Base-by-base conservation (phyloP, 2,888 invertebrate genomes). In the Thyatira batis region DNA sequence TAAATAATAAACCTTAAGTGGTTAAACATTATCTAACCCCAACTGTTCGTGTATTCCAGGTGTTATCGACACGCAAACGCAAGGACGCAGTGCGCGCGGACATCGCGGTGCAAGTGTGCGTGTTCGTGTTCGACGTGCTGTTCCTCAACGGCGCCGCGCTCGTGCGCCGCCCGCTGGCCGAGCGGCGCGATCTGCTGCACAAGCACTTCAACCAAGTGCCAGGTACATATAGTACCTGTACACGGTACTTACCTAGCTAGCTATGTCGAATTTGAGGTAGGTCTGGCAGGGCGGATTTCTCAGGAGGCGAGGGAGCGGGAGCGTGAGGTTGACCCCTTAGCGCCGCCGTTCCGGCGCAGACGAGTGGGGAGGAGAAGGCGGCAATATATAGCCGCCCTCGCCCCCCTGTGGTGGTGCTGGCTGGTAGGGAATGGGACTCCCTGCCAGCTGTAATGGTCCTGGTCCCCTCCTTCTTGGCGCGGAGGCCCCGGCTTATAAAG, bases 51-150 rank as follows among this genome's bases (percentile, higher is more conserved):
- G 0, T 66, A n/a, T n/a, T n/a, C n/a, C n/a, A 92, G 92, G 93
- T 98, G 9, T 92, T 99, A 11, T 97, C 97, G 63, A 99, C 99
- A 0, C 93, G 99, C 55, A 99, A 99, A 84, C 94, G 98, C 73
- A 99, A 99, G 93, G 98, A 93, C 76, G 93, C 93, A 0, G 68
- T 73, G 51, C 84, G 85, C 55, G 69, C 81, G 0, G 92, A 93
- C 46, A 92, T 94, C 66, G 92, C 89, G 66, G 94, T 94, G 65
- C 96, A 97, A 83, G 98, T 99, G 58, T 98, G 98, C 80, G 96
- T 99, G 27, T 99, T 97, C 87, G 96, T 98, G 86, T 99, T 99
- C 88, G 99, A 99, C 93, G 89, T 99, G 67, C 92, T 99, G 20
- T 98, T 96, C 82, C 92, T 99, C 10, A 99, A 99, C 91, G 98